A percentile compares a stretch with the other conserved stretches of the same genome.
Conservation (phyloP, 2,888 invertebrate species). For the Ectemnius continuus region DNA sequence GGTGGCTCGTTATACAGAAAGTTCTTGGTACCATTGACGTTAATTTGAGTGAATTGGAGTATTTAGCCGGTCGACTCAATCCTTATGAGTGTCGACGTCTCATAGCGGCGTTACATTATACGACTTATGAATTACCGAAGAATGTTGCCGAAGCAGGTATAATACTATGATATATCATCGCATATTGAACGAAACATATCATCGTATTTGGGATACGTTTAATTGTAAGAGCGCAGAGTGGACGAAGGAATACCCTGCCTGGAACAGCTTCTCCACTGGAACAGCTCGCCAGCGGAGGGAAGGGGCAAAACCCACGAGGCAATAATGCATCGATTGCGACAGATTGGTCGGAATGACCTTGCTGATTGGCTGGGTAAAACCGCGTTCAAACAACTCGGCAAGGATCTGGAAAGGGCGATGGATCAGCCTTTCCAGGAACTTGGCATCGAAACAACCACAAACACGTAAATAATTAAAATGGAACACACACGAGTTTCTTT, state of each 20-base stretch:
- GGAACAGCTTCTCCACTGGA: slow-evolving; percentile 82
- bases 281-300: slow-evolving; percentile 79
- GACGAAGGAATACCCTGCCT: slow-evolving; percentile 80
- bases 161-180: neutral
- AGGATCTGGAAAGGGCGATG: slow-evolving; percentile 77
- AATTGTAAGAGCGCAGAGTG: slow-evolving; percentile 75
- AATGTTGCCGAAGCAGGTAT: slow-evolving; percentile 78
- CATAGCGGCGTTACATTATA: slow-evolving; percentile 81
- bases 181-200: neutral
- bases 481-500: neutral
- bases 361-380: slow-evolving; percentile 83
- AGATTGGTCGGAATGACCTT: slow-evolving; percentile 80
- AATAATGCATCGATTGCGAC: slow-evolving; percentile 80
- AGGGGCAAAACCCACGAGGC: slow-evolving; percentile 81
- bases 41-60: slow-evolving; percentile 76
- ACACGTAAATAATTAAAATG: slow-evolving; percentile 23
- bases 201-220: neutral
- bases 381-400: slow-evolving; percentile 80
- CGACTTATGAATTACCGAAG: slow-evolving; percentile 77
- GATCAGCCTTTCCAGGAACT: slow-evolving; percentile 62
- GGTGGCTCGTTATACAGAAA: slow-evolving; percentile 6
- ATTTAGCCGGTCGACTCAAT: slow-evolving; percentile 81
- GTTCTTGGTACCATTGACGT: slow-evolving; percentile 67
- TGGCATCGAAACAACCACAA: slow-evolving; percentile 54
- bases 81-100: slow-evolving; percentile 81